These are phyloP conservation scores for Turritopsis dohrnii DNA, from an alignment of 30 jellyfish, hydroid and myxozoan genomes.

Conservation along the genomic window DNA sequence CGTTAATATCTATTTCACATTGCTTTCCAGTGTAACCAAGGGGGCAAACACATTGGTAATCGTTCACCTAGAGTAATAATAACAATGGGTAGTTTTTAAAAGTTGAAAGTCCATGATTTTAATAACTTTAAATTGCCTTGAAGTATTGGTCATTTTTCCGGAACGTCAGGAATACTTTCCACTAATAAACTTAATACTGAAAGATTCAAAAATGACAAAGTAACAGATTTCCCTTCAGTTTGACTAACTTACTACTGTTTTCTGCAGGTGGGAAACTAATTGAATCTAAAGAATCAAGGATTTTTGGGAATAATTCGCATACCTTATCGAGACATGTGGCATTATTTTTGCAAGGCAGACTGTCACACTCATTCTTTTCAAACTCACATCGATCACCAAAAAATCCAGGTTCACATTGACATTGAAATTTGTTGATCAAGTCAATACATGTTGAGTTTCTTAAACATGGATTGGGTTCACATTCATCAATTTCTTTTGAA, in stretches of 20 bases:
- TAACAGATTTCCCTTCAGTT: too few species aligned
- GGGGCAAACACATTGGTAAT: constrained; percentile 28
- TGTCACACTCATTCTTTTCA: constrained; percentile 74
- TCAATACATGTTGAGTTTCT: constrained; percentile 69
- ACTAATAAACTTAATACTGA: too few species aligned
- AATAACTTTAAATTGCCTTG: too few species aligned
- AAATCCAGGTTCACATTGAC: constrained; percentile 67
- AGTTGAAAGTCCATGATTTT: too few species aligned
- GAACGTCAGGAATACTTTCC: too few species aligned
- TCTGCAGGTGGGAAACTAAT: too few species aligned
- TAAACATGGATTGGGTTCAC: constrained; percentile 57
- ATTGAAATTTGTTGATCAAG: constrained; percentile 37
- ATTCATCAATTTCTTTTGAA: constrained; percentile 58
- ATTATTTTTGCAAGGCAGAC: constrained; percentile 54
- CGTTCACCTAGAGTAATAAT: constrained; percentile 25
- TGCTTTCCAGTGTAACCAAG: constrained; percentile 38
- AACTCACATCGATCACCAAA: constrained; percentile 58
- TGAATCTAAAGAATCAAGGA: too few species aligned
- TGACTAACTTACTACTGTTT: too few species aligned
- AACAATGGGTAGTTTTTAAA: neutral
- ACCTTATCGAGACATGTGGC: constrained; percentile 73
- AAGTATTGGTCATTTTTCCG: too few species aligned
- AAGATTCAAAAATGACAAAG: too few species aligned
- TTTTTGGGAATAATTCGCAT: constrained; percentile 18
- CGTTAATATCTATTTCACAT: constrained; percentile 28